Base-by-base conservation (phyloP, 2,797 vertebrate genomes). In the Vultur gryphus region DNA sequence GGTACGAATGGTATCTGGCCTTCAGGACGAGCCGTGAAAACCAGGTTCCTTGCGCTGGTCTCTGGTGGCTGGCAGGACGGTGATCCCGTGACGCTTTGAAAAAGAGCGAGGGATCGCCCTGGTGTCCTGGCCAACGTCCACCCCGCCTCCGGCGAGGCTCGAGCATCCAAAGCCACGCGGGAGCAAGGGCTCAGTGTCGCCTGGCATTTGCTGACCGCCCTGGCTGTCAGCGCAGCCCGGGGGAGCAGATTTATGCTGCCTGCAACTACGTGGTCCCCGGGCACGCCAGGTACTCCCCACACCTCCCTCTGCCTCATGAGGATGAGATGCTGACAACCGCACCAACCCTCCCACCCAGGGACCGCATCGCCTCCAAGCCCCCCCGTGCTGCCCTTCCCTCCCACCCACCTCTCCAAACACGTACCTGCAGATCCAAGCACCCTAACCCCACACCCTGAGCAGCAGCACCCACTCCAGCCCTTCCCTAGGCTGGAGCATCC, bases 331-430 rank as follows among this genome's bases (percentile, higher is more conserved):
- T 66, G 65, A 58, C 39, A 67, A 12, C 28, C 19, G 6, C n/a
- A 10, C 21, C 16, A 4, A 8, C 1, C 3, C 2, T 71, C 33
- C 33, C 0, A 0, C 54, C 39, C 28, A 19, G 46, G 31, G 31
- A 54, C 52, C 8, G 2, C 26, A 10, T 4, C 0, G 0, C 19
- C 58, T 39, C 66, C 31, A 4, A n/a, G 37, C 6, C 13, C 35
- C 29, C 10, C 21, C 4, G 1, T 13, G 1, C 18, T 21, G 66
- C 48, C 33, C 62, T 46, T 37, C 49, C 20, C 33, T 46, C 35
- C 21, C 43, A 20, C 4, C 8, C 13, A 5, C 13, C 31, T 33
- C 67, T 33, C 35, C 72, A 31, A 35, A 58, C 33, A 26, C 4
- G 0, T 24, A 16, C 19, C 10, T 4, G 0, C 55, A 19, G 43